A percentile compares a stretch with the other conserved stretches of the same genome.
These are phyloP conservation scores for Lordiphosa andalusiaca DNA, from an alignment of 2,888 invertebrate species.

Conservation along the genomic window DNA sequence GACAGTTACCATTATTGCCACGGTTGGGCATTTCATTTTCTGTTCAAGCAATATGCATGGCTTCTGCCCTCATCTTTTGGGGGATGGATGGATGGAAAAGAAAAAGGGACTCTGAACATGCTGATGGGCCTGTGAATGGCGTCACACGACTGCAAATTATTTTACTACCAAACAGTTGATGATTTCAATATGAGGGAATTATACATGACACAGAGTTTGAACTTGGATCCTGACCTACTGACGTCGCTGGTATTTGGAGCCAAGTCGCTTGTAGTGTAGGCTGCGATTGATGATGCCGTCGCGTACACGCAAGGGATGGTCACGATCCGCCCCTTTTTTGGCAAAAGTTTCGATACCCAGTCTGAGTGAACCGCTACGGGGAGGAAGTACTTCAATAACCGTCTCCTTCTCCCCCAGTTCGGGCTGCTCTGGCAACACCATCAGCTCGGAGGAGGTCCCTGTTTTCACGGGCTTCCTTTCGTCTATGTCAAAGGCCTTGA, in stretches of 20 bases:
- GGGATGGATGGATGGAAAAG: constrained; percentile 32
- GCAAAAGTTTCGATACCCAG: too few relatives aligned
- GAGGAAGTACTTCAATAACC: too few relatives aligned
- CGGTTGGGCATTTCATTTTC: constrained; percentile 41
- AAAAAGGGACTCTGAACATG: constrained; percentile 36
- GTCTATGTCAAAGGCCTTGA: too few relatives aligned
- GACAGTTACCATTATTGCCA: constrained; percentile 52
- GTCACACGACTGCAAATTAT: constrained; percentile 57
- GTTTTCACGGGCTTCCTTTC: too few relatives aligned
- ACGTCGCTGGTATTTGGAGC: background rate
- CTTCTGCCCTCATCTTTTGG: background rate
- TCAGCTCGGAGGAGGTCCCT: too few relatives aligned
- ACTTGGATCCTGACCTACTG: background rate
- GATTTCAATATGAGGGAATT: constrained; percentile 57
- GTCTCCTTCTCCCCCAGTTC: too few relatives aligned
- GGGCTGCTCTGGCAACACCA: too few relatives aligned
- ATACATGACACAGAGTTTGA: too few relatives aligned
- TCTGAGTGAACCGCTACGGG: too few relatives aligned
- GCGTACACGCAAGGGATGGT: too few relatives aligned
- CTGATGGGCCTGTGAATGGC: constrained; percentile 7
- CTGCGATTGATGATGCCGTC: background rate
- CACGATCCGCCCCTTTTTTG: too few relatives aligned
- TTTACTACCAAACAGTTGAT: constrained; percentile 52
- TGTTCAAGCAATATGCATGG: constrained; percentile 56
- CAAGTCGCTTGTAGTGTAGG: background rate